Percentiles rank a stretch among this genome's conserved stretches.
Evolutionary conservation across 2,888 invertebrate genomes (phyloP).

Genomic region (Neoscelio sp.): DNA sequence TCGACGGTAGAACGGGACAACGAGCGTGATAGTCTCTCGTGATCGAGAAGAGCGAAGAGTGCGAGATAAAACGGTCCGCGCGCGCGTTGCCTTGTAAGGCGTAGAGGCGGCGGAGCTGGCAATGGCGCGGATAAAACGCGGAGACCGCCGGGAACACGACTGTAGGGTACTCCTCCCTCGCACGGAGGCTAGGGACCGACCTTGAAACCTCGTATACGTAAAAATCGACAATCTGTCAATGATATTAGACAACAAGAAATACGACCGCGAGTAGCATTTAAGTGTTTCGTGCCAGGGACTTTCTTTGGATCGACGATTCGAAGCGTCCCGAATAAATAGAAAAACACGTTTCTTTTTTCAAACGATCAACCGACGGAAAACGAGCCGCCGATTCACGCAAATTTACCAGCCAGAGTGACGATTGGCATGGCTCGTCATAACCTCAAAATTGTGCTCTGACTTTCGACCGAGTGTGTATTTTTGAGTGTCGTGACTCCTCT

Average conservation of each 20-base stretch:
- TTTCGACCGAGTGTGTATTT: constrained; percentile 34
- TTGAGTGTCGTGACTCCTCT: too few species aligned
- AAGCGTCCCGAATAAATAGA: background rate
- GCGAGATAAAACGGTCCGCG: constrained; percentile 76
- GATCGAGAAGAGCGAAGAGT: constrained; percentile 76
- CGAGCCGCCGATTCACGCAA: constrained; percentile 33
- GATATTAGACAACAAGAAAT: background rate
- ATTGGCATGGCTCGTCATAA: constrained; percentile 75
- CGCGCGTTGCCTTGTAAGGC: constrained; percentile 80
- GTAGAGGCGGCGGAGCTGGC: constrained; percentile 72
- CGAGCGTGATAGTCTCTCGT: constrained; percentile 74
- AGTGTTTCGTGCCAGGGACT: too few species aligned
- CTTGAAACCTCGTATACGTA: constrained; percentile 78
- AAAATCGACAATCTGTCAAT: constrained; percentile 80
- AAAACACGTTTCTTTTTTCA: too few species aligned
- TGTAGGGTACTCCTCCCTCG: constrained; percentile 5
- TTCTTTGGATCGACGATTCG: background rate
- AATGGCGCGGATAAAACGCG: constrained; percentile 73
- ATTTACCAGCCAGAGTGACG: constrained; percentile 47
- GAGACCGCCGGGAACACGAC: constrained; percentile 56
- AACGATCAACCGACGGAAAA: constrained; percentile 52
- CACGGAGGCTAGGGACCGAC: constrained; percentile 38
- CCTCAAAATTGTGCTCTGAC: constrained; percentile 72
- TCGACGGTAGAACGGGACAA: constrained; percentile 53
- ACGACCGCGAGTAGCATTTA: too few species aligned